Evolutionary conservation across 1,140 invertebrate genomes (phyloP).

Genomic region (Charaxes varanes): DNA sequence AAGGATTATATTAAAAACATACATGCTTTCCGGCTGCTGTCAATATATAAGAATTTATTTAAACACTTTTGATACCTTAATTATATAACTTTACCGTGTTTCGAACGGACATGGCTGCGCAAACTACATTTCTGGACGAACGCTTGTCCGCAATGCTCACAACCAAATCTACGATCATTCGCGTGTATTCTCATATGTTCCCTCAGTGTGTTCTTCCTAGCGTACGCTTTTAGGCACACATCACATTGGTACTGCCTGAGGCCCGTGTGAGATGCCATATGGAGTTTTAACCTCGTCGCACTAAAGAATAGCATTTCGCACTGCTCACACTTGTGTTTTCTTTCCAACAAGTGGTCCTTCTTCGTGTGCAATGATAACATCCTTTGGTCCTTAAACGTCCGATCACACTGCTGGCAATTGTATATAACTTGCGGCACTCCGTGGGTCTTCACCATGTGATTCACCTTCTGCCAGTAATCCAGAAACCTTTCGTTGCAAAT

Average conservation of each 20-base stretch:
- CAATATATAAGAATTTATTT: too few species aligned
- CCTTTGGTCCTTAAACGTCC: conserved; percentile 35
- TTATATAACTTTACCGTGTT: conserved; percentile 35
- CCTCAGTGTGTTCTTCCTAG: conserved; percentile 84
- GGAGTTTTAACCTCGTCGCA: conserved; percentile 81
- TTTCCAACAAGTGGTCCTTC: conserved; percentile 43
- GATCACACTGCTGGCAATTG: conserved; percentile 41
- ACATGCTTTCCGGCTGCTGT: too few species aligned
- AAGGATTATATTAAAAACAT: too few species aligned
- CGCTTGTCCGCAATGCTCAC: conserved; percentile 33
- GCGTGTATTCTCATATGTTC: conserved; percentile 76
- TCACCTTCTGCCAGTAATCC: conserved; percentile 39
- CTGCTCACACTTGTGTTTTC: conserved; percentile 44
- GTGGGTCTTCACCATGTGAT: conserved; percentile 44
- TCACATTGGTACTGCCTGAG: conserved; percentile 85
- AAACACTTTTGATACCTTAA: too few species aligned
- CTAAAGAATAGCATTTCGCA: conserved; percentile 84
- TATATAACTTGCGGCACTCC: conserved; percentile 30
- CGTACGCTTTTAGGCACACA: conserved; percentile 84
- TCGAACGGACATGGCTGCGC: conserved; percentile 49
- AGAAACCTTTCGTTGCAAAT: conserved; percentile 40
- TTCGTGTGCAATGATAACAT: conserved; percentile 34
- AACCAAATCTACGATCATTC: conserved; percentile 38
- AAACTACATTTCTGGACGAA: conserved; percentile 61
- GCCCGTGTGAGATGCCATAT: conserved; percentile 83